Base-by-base conservation (phyloP, 2,113 vertebrate genomes). In the Etheostoma spectabile region DNA sequence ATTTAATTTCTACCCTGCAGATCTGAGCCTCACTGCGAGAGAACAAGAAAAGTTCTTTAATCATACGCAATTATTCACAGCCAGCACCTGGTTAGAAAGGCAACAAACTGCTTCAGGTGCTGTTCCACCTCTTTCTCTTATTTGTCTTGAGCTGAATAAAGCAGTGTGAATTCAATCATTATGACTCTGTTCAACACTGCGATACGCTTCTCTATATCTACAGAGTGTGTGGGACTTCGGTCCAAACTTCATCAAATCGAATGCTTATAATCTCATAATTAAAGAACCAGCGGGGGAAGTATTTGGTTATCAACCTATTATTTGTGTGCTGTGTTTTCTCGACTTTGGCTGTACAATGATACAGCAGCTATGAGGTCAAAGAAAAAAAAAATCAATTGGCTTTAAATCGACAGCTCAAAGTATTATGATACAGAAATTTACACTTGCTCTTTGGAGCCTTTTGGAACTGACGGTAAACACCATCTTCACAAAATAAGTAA, bases 391-490 rank as follows among this genome's bases (percentile, higher is more conserved):
- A n/a, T 53, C 49, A 57, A 46, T 61, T 67, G 72, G 77, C 59
- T 68, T 89, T 72, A 71, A 88, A 83, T 57, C 5, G 66, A 86
- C 86, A 84, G 66, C 66, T 82, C 74, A 67, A 81, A 86, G 76
- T 78, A 46, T 86, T 92, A 89, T 82, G 57, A 91, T 87, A 92
- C 91, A 92, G 56, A 33, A 79, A 89, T 92, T 80, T 90, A 93
- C 91, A 93, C 16, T 8, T 24, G 77, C 74, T 88, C 68, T 60
- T 21, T 27, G 4, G 75, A 86, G 79, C 70, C 62, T 87, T 76
- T 81, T 86, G 80, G 72, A 78, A 19, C 81, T 27, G 61, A 62
- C 42, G 30, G 65, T 75, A 15, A 82, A 89, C 72, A 78, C 59
- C 79, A 16, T 83, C 77, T 77, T 80, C 85, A 83, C 68, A 73